A percentile compares a stretch with the other conserved stretches of the same genome.
Evolutionary conservation across 1,140 invertebrate species (phyloP).

Genomic region (Agraylea sexmaculata): DNA sequence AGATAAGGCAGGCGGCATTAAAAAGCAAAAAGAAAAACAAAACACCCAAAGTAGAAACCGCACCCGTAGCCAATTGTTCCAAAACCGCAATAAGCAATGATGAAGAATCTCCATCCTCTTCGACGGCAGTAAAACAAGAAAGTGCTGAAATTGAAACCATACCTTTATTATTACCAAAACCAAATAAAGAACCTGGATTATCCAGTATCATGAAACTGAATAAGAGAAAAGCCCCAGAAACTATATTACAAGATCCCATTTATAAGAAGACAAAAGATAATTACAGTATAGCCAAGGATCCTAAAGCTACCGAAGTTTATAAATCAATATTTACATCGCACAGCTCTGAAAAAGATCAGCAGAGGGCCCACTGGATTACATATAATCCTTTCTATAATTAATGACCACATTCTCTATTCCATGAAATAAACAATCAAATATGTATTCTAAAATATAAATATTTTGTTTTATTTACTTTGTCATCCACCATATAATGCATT

Average conservation of each 20-base stretch:
- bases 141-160: conserved; percentile 30
- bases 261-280: conserved; percentile 65
- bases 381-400: conserved; percentile 95
- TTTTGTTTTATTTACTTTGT: no score
- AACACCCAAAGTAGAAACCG: conserved; percentile 21
- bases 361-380: conserved; percentile 91
- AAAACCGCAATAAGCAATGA: conserved; percentile 6
- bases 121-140: conserved; percentile 6
- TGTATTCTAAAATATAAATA: no score
- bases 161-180: conserved; percentile 31
- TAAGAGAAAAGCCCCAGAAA: conserved; percentile 26
- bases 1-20: conserved; percentile 46
- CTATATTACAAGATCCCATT: conserved; percentile 47
- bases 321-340: conserved; percentile 93
- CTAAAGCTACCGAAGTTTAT: conserved; percentile 77
- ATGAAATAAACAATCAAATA: no score
- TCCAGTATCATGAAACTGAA: conserved; percentile 26
- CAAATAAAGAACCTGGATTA: conserved; percentile 5
- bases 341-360: conserved; percentile 72
- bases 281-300: conserved; percentile 86
- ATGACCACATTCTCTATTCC: no score
- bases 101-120: conserved; percentile 2
- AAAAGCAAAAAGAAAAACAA: conserved; percentile 64
- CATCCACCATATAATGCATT: no score
- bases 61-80: conserved; percentile 19